Conservation (phyloP, 2,113 vertebrate species). For the Actinemys pallida region DNA sequence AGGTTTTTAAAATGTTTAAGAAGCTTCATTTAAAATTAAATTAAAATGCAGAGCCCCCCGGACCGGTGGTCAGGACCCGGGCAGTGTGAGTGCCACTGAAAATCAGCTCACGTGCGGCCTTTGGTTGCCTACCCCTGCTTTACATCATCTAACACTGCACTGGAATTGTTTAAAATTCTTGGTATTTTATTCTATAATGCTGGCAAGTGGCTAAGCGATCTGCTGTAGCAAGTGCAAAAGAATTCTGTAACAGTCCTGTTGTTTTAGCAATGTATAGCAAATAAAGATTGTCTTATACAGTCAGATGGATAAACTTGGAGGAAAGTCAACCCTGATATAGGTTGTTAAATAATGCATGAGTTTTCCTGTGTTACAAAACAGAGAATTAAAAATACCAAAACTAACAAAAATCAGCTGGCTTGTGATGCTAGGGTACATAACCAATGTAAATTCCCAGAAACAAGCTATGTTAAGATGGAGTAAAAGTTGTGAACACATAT, state of each 20-base stretch:
- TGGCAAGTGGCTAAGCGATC: neutral
- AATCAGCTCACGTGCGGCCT: too few relatives aligned
- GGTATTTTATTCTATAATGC: accelerated
- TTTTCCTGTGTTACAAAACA: neutral
- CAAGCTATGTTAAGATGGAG: neutral
- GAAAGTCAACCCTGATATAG: neutral
- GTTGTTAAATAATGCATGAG: constrained; percentile 1
- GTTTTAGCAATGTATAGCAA: neutral
- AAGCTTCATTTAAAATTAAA: too few relatives aligned
- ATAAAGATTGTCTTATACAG: neutral
- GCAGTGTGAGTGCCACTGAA: too few relatives aligned
- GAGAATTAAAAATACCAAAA: neutral
- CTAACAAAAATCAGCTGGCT: neutral
- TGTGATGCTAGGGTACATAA: neutral
- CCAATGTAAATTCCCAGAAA: neutral
- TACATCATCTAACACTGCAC: neutral
- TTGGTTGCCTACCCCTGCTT: neutral
- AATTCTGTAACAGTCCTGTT: neutral
- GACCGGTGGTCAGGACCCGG: too few relatives aligned
- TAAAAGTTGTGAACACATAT: neutral
- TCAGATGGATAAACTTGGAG: neutral
- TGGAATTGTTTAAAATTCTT: neutral
- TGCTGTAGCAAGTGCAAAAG: neutral
- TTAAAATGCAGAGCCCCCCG: too few relatives aligned
- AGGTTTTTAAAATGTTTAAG: too few relatives aligned